Evolutionary conservation across 2,113 vertebrate species (phyloP).

Genomic region (Lagopus leucura): DNA sequence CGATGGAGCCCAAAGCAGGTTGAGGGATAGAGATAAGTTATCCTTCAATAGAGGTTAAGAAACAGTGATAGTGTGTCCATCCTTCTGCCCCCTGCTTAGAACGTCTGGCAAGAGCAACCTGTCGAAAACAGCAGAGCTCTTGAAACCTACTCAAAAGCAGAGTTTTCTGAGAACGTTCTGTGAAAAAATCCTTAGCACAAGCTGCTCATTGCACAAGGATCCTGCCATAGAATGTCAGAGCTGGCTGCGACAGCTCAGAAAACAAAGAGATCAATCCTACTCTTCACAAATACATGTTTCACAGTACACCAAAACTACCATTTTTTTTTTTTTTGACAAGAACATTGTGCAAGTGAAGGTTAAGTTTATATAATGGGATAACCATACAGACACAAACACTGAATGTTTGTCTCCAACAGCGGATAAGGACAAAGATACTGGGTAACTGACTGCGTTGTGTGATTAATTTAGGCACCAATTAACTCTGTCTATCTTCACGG

Average conservation of each 20-base stretch:
- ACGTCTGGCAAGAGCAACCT: neutral
- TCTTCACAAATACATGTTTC: neutral
- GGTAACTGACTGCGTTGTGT: neutral
- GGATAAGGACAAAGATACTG: neutral
- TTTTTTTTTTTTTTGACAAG: neutral
- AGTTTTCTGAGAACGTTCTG: neutral
- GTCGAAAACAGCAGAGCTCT: neutral
- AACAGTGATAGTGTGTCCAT: neutral
- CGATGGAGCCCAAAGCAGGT: neutral
- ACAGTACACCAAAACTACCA: neutral
- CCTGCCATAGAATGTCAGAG: neutral
- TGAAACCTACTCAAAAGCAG: rapidly evolving
- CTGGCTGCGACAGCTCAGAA: neutral
- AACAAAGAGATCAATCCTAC: neutral
- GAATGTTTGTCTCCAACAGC: neutral
- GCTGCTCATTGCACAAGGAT: neutral
- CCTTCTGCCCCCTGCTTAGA: neutral
- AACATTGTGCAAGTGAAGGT: neutral
- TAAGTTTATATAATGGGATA: neutral
- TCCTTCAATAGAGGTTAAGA: no score
- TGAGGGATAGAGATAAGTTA: neutral
- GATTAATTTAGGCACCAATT: neutral
- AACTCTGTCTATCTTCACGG: neutral
- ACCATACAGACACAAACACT: neutral
- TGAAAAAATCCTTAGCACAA: neutral